Evolutionary conservation across 2,888 invertebrate genomes (phyloP), one percentile per base, ranked within the genome.

Genomic region (Oscheius myriophilus): DNA sequence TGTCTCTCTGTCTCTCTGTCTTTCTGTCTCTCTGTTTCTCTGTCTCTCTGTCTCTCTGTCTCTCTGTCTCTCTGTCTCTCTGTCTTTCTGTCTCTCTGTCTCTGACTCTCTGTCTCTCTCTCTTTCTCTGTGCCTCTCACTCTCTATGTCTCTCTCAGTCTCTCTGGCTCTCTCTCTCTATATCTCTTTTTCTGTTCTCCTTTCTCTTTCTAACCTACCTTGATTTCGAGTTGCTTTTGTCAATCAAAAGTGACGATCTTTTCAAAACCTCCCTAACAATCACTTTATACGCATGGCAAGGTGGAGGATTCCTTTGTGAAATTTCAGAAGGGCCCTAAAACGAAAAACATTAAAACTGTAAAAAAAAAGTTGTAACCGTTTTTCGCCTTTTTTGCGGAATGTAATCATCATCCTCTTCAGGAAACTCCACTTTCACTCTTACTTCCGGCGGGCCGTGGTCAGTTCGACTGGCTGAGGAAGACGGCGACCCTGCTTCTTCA

Each of bases 181-280:
- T 46, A 4, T 46, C 46, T 46, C 46, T 11, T 12, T 46, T 18
- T 46, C 46, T 11, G 6, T 46, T 12, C 11, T 12, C 11, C 46
- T 16, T 12, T 11, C 18, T 46, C 11, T 18, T 11, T 11, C 18
- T 46, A 3, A 7, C 11, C 23, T 46, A 45, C 45, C 59, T 25
- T 2, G 59, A 45, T 43, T 59, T 59, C 25, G 59, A 14, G 45
- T 59, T 46, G 16, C 59, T 57, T 42, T 57, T 57, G 42, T 39
- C 39, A 18, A 42, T 57, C 33, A 57, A 39, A 39, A 57, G 41
- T 1, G 41, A 33, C 9, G 57, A 39, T 12, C 57, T 16, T 1
- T 41, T 39, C n/a, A 57, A 42, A 7, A 57, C 57, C 23, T 57
- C 57, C 57, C 23, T 57, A 12, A 57, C 42, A n/a, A 57, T 42